Evolutionary conservation across 2,113 vertebrate genomes (phyloP).

Genomic region (Parus major): DNA sequence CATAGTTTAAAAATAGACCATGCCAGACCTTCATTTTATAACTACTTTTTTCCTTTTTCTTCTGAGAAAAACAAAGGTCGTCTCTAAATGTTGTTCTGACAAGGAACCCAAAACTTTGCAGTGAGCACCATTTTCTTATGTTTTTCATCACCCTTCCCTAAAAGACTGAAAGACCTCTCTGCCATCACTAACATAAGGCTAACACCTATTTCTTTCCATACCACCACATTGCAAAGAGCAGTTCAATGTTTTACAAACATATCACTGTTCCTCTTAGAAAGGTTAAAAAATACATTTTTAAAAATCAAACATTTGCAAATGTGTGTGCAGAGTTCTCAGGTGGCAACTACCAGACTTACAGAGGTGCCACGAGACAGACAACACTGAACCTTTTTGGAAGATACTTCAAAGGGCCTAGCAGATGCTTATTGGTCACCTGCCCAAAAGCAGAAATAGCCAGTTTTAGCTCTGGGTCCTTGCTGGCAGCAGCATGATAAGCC

Average conservation of each 20-base stretch:
- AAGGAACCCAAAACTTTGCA: background rate
- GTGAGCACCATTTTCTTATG: background rate
- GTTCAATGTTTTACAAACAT: background rate
- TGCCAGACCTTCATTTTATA: background rate
- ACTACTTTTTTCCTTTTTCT: background rate
- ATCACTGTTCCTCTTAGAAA: background rate
- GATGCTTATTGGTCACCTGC: conserved; percentile 38
- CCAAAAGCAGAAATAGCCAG: conserved; percentile 11
- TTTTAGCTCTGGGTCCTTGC: background rate
- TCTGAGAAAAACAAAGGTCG: background rate
- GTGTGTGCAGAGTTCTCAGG: background rate
- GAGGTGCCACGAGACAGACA: conserved; percentile 25
- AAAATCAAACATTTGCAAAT: background rate
- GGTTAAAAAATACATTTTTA: background rate
- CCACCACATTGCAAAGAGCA: background rate
- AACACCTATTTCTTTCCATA: background rate
- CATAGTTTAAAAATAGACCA: background rate
- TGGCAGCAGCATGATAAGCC: background rate
- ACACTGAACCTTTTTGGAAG: background rate
- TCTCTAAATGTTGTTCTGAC: background rate
- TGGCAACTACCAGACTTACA: conserved; percentile 8
- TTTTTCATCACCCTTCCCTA: background rate
- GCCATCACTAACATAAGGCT: background rate
- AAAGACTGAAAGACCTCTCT: background rate
- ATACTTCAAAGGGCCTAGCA: conserved; percentile 20